phyloP scores from a whole-genome alignment of 2,888 invertebrate genomes.

The Drosophila borealis region DNA sequence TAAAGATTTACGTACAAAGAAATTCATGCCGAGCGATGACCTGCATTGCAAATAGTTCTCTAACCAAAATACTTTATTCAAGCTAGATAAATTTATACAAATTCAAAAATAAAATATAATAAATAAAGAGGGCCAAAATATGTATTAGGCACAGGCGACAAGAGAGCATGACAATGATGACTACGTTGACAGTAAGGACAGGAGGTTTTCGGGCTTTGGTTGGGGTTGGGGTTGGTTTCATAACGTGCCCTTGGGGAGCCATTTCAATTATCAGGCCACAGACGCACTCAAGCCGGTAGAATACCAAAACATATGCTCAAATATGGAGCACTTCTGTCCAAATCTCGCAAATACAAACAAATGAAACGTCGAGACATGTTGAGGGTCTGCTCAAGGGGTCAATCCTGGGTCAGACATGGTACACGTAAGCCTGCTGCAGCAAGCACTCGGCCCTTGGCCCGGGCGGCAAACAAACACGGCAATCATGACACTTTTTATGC shows the following conservation, averaged over 20 bases:
- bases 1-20: neutral
- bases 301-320: constrained; percentile 64
- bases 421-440: constrained; percentile 35
- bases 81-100: constrained; percentile 14
- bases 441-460: constrained; percentile 4
- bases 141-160: constrained; percentile 20
- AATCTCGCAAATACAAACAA: constrained; percentile 53
- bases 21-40: neutral
- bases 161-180: constrained; percentile 37
- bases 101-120: constrained; percentile 44
- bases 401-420: constrained; percentile 55
- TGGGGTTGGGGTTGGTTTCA: neutral
- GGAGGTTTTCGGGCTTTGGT: neutral
- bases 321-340: constrained; percentile 61
- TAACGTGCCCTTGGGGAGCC: constrained; percentile 68
- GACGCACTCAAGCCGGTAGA: constrained; percentile 46
- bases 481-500: constrained; percentile 79
- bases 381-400: constrained; percentile 48
- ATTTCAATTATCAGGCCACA: constrained; percentile 75
- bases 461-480: constrained; percentile 71
- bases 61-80: constrained; percentile 2
- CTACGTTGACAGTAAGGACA: constrained; percentile 3
- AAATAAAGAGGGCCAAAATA: constrained; percentile 44
- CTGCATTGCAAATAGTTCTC: constrained; percentile 27
- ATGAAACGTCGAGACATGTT: constrained; percentile 44